A percentile compares a stretch with the other conserved stretches of the same genome.
phyloP scores from a whole-genome alignment of 2,888 invertebrate species.

The Troilus luridus region DNA sequence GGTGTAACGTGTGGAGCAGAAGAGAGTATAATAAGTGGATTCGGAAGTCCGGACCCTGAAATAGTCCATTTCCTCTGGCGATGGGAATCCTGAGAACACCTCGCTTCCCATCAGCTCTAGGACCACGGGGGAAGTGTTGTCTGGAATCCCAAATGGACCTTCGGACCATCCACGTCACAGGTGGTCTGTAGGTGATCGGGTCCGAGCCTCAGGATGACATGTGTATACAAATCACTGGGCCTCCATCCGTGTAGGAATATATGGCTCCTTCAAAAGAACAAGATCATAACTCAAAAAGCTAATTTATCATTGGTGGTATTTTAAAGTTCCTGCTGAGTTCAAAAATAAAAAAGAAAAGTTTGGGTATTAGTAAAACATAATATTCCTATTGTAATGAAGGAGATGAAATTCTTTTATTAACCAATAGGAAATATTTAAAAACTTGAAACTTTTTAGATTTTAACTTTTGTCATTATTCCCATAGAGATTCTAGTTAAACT shows the following conservation, averaged over 20 bases:
- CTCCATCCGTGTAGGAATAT: background rate
- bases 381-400: too few species aligned
- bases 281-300: too few species aligned
- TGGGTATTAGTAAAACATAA: too few species aligned
- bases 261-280: too few species aligned
- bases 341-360: too few species aligned
- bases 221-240: background rate
- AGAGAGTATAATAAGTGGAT: background rate
- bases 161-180: background rate
- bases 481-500: too few species aligned
- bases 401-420: too few species aligned
- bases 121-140: background rate
- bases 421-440: too few species aligned
- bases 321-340: too few species aligned
- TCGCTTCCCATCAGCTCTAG: background rate
- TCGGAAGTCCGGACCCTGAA: slow-evolving; percentile 15
- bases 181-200: background rate
- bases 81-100: background rate
- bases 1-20: background rate
- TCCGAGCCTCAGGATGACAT: background rate
- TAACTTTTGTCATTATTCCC: too few species aligned
- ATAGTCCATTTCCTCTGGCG: slow-evolving; percentile 16
- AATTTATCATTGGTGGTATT: too few species aligned
- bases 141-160: background rate
- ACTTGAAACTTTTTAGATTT: too few species aligned